Conservation (phyloP, 2,797 vertebrate species). For the Tiaroga cobitis region DNA sequence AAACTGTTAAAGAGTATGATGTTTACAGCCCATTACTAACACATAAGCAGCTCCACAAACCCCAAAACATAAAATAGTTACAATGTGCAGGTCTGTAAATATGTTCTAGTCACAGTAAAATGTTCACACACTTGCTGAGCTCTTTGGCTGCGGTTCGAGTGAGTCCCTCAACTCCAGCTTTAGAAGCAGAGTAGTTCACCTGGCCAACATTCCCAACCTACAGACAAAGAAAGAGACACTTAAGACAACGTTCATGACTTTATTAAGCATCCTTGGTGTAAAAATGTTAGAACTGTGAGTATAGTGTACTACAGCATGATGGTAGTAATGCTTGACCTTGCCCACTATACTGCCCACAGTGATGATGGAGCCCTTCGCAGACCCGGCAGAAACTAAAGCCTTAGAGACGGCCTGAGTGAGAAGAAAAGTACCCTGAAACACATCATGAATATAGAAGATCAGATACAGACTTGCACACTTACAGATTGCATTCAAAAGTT, state of each 20-base stretch:
- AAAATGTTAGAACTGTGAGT: not conserved
- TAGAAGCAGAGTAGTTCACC: constrained; percentile 85
- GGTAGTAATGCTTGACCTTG: constrained; percentile 75
- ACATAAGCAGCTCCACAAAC: not conserved
- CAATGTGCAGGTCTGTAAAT: not conserved
- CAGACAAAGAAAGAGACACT: not conserved
- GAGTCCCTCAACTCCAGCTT: constrained; percentile 87
- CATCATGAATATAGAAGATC: not conserved
- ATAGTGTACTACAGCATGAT: not conserved
- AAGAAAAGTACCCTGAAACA: constrained; percentile 83
- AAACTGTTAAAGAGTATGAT: not conserved
- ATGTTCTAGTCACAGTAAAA: not conserved
- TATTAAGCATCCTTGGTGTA: not conserved
- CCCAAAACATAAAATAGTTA: not conserved
- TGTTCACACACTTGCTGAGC: constrained; percentile 79
- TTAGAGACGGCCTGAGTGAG: constrained; percentile 84
- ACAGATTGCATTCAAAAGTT: not conserved
- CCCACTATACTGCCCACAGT: constrained; percentile 89
- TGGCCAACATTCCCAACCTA: constrained; percentile 90
- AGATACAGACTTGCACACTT: not conserved
- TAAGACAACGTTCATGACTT: not conserved
- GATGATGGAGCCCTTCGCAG: constrained; percentile 84
- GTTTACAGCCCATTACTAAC: not conserved
- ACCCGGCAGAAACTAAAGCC: constrained; percentile 81
- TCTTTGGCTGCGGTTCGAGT: constrained; percentile 85